Evolutionary conservation across 2,888 invertebrate genomes (phyloP).

Genomic region (Microctonus aethiopoides): DNA sequence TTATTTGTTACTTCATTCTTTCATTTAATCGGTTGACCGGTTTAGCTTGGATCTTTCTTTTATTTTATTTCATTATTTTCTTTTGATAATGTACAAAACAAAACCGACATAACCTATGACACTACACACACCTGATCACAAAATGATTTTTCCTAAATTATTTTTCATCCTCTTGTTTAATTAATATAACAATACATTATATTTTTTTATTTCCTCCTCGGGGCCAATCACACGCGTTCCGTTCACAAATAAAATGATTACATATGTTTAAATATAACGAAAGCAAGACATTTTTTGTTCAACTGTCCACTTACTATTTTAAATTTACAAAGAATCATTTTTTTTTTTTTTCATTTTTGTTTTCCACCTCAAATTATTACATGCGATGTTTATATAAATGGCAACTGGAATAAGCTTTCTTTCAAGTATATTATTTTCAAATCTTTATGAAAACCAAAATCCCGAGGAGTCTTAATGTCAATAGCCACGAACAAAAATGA

Average conservation of each 20-base stretch:
- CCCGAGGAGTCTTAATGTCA: background rate
- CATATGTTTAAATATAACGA: background rate
- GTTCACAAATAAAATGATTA: background rate
- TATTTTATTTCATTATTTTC: background rate
- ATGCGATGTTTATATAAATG: background rate
- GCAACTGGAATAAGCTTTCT: too few species aligned
- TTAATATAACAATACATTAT: background rate
- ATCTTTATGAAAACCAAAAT: background rate
- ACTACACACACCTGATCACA: background rate
- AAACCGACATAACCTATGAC: conserved; percentile 1
- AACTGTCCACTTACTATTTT: background rate
- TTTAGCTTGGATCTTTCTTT: background rate
- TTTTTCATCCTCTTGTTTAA: background rate
- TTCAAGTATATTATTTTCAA: too few species aligned
- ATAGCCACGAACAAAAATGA: conserved; percentile 2
- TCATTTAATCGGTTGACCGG: background rate
- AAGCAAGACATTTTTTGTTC: background rate
- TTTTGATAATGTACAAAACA: too few species aligned
- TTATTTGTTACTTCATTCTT: background rate
- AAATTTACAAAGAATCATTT: background rate
- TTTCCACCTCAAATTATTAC: too few species aligned
- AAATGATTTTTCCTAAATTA: background rate
- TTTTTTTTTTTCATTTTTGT: too few species aligned
- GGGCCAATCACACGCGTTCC: background rate
- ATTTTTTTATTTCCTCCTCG: background rate